Evolutionary conservation across 2,888 invertebrate genomes (phyloP), one percentile per base, ranked within the genome.

Genomic region (Scrobipalpa atriplicella): DNA sequence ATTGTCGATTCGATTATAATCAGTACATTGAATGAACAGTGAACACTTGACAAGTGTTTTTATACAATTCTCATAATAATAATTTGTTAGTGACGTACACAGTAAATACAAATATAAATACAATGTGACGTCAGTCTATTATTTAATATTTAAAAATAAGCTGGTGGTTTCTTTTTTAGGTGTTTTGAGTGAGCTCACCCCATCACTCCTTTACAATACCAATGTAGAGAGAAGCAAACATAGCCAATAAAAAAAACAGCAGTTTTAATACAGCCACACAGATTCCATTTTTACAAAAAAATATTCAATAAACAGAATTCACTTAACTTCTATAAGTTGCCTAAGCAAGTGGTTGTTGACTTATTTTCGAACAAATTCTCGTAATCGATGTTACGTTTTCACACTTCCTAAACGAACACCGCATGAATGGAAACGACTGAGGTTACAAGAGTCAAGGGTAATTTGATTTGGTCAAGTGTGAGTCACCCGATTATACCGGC

Each of bases 391-490:
- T 43, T 13, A 43, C 43, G 43, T 13, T 43, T 43, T 43, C 43
- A 13, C 43, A 43, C 43, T 43, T 43, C 5, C 11, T 43, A 43
- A 43, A 43, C 13, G 3, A 43, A 43, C 13, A 13, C 13, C 43
- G 43, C 13, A n/a, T 52, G 51, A 60, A 36, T 60, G 60, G 39
- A 36, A 39, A 39, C 39, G 36, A 39, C 60, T 29, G 39, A 60
- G 60, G 60, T 60, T 29, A 60, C 56, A 10, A 13, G 47, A 62
- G 62, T 36, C 63, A 63, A 63, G 63, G 63, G 41, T 63, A 52
- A 51, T 63, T 63, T 47, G 7, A 63, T 63, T 63, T 63, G 16
- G 63, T 51, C 52, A 52, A 63, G 63, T 63, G 63, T 63, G 63
- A 63, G 51, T 63, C 47, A 63, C 43, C 43, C 18, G 43, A 18